These are phyloP conservation scores for Melanitta fusca DNA, from an alignment of 2,797 vertebrate genomes.

Conservation along the genomic window DNA sequence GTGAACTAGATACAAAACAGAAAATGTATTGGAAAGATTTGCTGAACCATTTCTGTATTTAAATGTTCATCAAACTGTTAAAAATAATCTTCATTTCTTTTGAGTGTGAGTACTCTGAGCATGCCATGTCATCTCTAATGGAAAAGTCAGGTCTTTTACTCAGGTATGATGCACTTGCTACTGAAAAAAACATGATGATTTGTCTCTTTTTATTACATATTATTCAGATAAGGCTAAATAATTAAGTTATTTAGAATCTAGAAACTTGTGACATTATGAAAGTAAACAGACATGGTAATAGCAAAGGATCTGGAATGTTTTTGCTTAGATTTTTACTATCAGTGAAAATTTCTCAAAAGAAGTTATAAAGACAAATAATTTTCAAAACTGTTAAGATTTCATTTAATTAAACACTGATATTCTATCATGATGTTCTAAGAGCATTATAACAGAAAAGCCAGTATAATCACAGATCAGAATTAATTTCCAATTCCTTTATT, in stretches of 20 bases:
- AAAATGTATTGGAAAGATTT: background rate
- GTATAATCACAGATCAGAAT: background rate
- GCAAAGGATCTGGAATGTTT: constrained; percentile 42
- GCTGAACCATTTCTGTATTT: constrained; percentile 50
- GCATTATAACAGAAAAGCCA: background rate
- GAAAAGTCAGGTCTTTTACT: constrained; percentile 80
- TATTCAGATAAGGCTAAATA: constrained; percentile 80
- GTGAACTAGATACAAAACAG: background rate
- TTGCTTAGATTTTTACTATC: background rate
- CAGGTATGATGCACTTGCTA: constrained; percentile 76
- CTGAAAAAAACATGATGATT: constrained; percentile 82
- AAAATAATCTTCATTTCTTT: constrained; percentile 67
- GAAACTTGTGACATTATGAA: constrained; percentile 50
- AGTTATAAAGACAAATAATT: constrained; percentile 19
- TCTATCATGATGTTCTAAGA: background rate
- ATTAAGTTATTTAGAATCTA: constrained; percentile 76
- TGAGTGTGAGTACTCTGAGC: constrained; percentile 56
- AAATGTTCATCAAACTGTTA: constrained; percentile 71
- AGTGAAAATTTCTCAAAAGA: constrained; percentile 21
- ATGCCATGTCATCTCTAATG: constrained; percentile 73
- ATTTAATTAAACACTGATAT: background rate
- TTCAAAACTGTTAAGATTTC: constrained; percentile 11
- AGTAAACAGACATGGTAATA: constrained; percentile 72
- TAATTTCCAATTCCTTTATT: background rate
- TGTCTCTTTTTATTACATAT: constrained; percentile 80